Conservation (phyloP, 2,113 vertebrate genomes). For the Oenanthe melanoleuca region DNA sequence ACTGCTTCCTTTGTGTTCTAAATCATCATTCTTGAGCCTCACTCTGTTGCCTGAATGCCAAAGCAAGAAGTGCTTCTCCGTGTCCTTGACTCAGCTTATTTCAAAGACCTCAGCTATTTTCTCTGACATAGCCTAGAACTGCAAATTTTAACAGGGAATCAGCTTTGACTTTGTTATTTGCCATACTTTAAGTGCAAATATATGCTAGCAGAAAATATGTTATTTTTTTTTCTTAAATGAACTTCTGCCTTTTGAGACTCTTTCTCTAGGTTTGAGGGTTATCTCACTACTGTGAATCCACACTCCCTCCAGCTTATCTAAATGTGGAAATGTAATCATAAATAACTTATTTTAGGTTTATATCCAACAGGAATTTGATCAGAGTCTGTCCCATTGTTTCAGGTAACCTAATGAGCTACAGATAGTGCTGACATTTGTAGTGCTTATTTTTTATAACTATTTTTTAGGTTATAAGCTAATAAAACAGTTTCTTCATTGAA, state of each 20-base stretch:
- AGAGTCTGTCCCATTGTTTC: too few species aligned
- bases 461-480: too few species aligned
- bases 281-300: not conserved
- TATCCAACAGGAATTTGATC: too few species aligned
- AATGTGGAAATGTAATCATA: not conserved
- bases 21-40: not conserved
- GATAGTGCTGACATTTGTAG: too few species aligned
- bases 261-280: not conserved
- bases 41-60: not conserved
- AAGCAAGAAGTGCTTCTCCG: not conserved
- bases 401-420: too few species aligned
- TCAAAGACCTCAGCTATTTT: not conserved
- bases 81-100: not conserved
- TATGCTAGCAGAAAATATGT: not conserved
- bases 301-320: not conserved
- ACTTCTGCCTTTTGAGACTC: not conserved
- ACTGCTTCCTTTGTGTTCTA: not conserved
- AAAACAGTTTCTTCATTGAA: too few species aligned
- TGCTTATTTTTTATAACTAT: too few species aligned
- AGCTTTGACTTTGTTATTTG: not conserved
- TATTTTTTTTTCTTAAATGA: not conserved
- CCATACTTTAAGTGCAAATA: not conserved
- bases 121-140: not conserved
- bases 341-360: too few species aligned
- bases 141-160: not conserved